A percentile compares a stretch with the other conserved stretches of the same genome.
Evolutionary conservation across 2,113 vertebrate species (phyloP).

Genomic region (Hemiscyllium ocellatum): DNA sequence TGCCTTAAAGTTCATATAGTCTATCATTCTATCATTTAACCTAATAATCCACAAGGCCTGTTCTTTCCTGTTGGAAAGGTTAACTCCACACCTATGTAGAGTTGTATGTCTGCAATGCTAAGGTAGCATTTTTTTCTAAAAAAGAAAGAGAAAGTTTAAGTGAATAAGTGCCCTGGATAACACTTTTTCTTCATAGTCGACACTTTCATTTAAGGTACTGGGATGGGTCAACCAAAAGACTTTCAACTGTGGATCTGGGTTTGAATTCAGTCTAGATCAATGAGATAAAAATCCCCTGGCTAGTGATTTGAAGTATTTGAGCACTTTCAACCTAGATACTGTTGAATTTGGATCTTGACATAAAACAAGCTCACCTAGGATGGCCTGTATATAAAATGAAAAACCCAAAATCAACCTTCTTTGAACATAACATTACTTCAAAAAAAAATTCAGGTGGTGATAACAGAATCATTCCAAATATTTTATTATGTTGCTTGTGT

Average conservation of each 20-base stretch:
- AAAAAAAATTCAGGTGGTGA: background rate
- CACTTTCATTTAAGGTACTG: background rate
- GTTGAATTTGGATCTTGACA: background rate
- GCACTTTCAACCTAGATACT: background rate
- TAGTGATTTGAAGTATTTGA: background rate
- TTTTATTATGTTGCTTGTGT: background rate
- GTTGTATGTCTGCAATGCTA: background rate
- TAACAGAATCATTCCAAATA: background rate
- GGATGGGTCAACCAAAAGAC: background rate
- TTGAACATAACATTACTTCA: background rate
- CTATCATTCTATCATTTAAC: constrained; percentile 4
- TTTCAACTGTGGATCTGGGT: background rate
- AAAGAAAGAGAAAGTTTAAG: too few species aligned
- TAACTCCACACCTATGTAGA: background rate
- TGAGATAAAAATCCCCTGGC: background rate
- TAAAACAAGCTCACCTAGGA: background rate
- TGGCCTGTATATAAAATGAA: background rate
- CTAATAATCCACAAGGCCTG: background rate
- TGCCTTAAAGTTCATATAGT: background rate
- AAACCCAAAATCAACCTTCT: background rate
- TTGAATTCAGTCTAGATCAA: background rate
- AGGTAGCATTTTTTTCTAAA: background rate
- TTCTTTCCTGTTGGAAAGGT: background rate
- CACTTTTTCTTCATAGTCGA: background rate
- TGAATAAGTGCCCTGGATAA: too few species aligned